Evolutionary conservation across 2,888 invertebrate genomes (phyloP), one percentile per base, ranked within the genome.

Genomic region (Bimastos eiseni): DNA sequence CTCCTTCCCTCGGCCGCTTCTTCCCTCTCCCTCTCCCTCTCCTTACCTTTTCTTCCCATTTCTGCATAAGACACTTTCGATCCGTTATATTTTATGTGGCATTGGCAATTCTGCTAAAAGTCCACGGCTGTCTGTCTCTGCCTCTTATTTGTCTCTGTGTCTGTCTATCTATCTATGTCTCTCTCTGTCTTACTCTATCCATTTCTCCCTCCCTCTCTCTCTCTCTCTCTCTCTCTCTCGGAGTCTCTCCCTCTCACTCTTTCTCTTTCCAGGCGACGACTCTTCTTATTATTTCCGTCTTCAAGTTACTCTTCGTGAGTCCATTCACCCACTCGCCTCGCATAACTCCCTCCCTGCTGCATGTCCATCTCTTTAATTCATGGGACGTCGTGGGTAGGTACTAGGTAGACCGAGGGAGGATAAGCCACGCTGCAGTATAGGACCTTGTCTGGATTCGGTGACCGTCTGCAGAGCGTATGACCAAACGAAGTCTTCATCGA

Each of bases 331-430:
- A 49, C 21, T 49, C 49, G 49, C 49, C 21, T 19, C 24, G 49
- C 49, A 19, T 49, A 49, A 49, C 49, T 49, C 49, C 21, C 49
- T 19, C 24, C 49, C 49, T 15, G 1, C 49, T 24, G 49, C 49
- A n/a, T n/a, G n/a, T n/a, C 49, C 49, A 49, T 49, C 49, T 49
- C 49, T 49, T 49, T 86, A 86, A 86, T 86, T 86, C 34, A 30
- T 33, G 37, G 41, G 41, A 89, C 41, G 33, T 38, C n/a, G 30
- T 89, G 38, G 19, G 41, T 49, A 49, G 2, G 24, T 44, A 38
- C n/a, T n/a, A n/a, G n/a, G 41, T 41, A 15, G 41, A 6, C 41
- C 15, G 41, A 15, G 41, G 41, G 15, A 15, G 41, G 41, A 15
- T n/a, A n/a, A 41, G 44, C 44, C 11, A 19, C 44, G 44, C 6